These are phyloP conservation scores for Perca schrenkii DNA, from an alignment of 2,113 vertebrate genomes.

Conservation along the genomic window DNA sequence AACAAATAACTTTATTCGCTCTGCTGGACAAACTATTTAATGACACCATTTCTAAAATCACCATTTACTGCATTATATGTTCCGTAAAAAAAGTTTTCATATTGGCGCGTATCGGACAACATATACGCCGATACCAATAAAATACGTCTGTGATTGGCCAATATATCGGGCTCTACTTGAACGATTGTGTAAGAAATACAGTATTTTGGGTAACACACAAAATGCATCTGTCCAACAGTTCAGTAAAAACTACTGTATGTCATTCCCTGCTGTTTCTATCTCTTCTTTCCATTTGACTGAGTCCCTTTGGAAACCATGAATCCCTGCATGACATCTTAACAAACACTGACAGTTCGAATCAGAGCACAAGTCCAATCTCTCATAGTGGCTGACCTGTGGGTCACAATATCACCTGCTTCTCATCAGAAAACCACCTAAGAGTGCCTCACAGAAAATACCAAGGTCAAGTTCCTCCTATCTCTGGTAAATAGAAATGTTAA, in stretches of 20 bases:
- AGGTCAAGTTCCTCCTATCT: conserved; percentile 50
- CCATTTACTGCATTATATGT: too few relatives aligned
- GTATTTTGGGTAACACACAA: background rate
- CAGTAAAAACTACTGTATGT: conserved; percentile 4
- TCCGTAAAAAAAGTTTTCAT: too few relatives aligned
- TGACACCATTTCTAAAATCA: too few relatives aligned
- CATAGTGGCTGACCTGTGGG: conserved; percentile 44
- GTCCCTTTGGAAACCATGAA: conserved; percentile 54
- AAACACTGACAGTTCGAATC: conserved; percentile 43
- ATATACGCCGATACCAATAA: too few relatives aligned
- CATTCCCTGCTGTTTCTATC: conserved; percentile 34
- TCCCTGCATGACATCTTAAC: conserved; percentile 52
- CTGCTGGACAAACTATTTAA: too few relatives aligned
- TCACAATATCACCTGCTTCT: conserved; percentile 45
- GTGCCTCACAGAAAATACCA: conserved; percentile 33
- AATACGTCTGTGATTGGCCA: too few relatives aligned
- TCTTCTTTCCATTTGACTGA: conserved; percentile 34
- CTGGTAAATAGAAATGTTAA: conserved; percentile 56
- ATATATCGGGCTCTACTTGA: background rate
- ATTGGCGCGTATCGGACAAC: too few relatives aligned
- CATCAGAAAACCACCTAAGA: conserved; percentile 56
- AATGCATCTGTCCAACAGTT: conserved; percentile 8
- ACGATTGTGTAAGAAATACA: conserved; percentile 16
- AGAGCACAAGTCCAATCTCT: conserved; percentile 59
- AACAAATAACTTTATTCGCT: too few relatives aligned